A percentile compares a stretch with the other conserved stretches of the same genome.
phyloP scores from a whole-genome alignment of 2,888 invertebrate genomes.

The Aromia moschata region DNA sequence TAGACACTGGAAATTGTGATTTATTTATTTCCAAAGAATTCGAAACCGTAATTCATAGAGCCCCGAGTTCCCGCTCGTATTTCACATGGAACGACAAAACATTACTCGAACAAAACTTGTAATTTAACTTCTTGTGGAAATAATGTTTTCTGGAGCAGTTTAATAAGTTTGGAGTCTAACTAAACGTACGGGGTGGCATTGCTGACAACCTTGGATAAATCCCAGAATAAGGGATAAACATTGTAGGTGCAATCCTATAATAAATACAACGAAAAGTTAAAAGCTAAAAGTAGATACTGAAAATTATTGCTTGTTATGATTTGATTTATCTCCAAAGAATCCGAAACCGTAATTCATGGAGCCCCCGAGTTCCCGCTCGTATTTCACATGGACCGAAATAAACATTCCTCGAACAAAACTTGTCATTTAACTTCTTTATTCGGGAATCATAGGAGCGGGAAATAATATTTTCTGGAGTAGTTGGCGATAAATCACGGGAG shows the following conservation, averaged over 20 bases:
- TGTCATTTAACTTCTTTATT: slow-evolving; percentile 44
- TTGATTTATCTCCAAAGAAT: no score
- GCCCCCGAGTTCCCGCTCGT: slow-evolving; percentile 6
- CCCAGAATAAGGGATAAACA: slow-evolving; percentile 54
- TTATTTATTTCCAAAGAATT: no score
- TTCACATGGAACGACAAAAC: slow-evolving; percentile 11
- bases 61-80: slow-evolving; percentile 13
- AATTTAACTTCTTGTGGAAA: slow-evolving; percentile 49
- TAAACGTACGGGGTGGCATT: no score
- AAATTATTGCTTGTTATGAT: no score
- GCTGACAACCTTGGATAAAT: no score
- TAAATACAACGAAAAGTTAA: no score
- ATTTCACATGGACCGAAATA: slow-evolving; percentile 15
- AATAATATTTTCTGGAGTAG: slow-evolving; percentile 54
- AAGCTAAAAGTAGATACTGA: no score
- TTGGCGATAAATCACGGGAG: slow-evolving; percentile 54
- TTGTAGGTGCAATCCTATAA: no score
- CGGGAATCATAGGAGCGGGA: slow-evolving; percentile 52
- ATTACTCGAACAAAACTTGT: slow-evolving; percentile 24
- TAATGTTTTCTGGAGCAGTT: slow-evolving; percentile 53
- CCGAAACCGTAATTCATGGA: background rate
- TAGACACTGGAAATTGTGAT: no score
- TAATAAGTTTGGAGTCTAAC: slow-evolving; percentile 45
- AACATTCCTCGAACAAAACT: slow-evolving; percentile 21
- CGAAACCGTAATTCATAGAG: no score